A percentile compares a stretch with the other conserved stretches of the same genome.
Evolutionary conservation across 2,113 vertebrate genomes (phyloP).

Genomic region (Engraulis encrasicolus): DNA sequence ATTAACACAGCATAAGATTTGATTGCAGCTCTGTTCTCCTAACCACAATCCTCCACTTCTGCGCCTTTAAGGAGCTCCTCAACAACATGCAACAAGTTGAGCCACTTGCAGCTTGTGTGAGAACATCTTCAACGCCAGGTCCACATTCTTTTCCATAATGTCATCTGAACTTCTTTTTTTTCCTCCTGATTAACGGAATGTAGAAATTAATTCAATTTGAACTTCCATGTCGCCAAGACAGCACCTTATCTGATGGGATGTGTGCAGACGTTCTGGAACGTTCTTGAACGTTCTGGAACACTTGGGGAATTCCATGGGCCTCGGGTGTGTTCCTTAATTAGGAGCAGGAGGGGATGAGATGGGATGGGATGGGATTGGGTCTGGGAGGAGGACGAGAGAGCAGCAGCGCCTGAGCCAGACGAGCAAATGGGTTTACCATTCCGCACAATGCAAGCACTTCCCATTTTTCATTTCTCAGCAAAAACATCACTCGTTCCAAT

Average conservation of each 20-base stretch:
- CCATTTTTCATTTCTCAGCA: no score
- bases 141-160: background rate
- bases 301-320: background rate
- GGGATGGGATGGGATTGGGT: background rate
- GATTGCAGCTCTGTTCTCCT: no score
- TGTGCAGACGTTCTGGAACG: background rate
- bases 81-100: background rate
- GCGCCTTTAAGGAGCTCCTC: background rate
- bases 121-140: background rate
- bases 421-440: no score
- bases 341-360: background rate
- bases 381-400: background rate
- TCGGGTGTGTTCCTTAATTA: background rate
- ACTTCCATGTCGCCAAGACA: background rate
- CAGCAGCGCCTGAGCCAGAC: no score
- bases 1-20: no score
- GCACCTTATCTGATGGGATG: background rate
- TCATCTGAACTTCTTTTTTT: background rate
- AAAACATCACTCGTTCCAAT: no score
- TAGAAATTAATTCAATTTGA: background rate
- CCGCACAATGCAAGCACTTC: no score
- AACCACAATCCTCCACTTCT: no score
- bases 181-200: background rate
- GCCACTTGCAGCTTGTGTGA: background rate
- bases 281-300: background rate